A percentile compares a stretch with the other conserved stretches of the same genome.
Conservation (phyloP, 2,797 vertebrate species). For the Mionectes olivaceus region DNA sequence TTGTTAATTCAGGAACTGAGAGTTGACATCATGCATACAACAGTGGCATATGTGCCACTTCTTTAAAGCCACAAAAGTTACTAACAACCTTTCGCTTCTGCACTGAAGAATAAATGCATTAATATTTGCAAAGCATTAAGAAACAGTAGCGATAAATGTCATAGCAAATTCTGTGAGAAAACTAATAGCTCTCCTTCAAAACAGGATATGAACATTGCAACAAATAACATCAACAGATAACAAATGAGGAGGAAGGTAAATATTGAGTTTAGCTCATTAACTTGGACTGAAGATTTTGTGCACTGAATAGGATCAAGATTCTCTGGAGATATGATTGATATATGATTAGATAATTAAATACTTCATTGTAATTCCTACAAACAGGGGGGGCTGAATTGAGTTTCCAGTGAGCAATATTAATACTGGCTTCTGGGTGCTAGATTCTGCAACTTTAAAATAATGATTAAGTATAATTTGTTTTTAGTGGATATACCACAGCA, state of each 20-base stretch:
- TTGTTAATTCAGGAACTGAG: neutral
- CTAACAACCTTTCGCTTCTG: neutral
- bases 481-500: neutral
- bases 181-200: slow-evolving; percentile 6
- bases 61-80: neutral
- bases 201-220: slow-evolving; percentile 25
- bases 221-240: neutral
- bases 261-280: neutral
- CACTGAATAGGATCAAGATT: neutral
- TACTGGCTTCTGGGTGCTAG: neutral
- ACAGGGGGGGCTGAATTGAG: neutral
- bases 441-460: neutral
- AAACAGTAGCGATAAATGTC: neutral
- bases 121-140: slow-evolving; percentile 11
- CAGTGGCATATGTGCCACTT: neutral
- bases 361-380: neutral
- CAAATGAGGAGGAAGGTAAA: neutral
- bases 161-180: neutral
- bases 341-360: slow-evolving; percentile 23
- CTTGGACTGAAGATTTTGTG: neutral
- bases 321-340: neutral
- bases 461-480: neutral
- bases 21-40: neutral
- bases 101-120: neutral
- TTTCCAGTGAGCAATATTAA: neutral